Evolutionary conservation across 2,888 invertebrate genomes (phyloP).

Genomic region (Melanostoma mellinum): DNA sequence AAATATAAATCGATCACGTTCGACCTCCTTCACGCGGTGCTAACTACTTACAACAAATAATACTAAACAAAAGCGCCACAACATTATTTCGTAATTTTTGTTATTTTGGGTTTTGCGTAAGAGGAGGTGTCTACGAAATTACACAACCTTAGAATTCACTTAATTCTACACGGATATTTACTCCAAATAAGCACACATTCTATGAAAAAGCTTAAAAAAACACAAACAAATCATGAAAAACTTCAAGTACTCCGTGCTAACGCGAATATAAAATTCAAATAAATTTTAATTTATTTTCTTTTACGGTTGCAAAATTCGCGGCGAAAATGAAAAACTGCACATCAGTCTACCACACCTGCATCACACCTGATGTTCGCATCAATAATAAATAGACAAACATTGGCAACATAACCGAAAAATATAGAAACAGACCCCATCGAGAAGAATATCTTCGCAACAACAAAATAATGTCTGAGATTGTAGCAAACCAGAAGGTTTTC

Average conservation of each 20-base stretch:
- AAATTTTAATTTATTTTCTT: slow-evolving; percentile 7
- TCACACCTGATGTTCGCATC: slow-evolving; percentile 63
- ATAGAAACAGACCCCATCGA: slow-evolving; percentile 37
- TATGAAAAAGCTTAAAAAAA: slow-evolving; percentile 3
- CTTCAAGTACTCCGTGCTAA: slow-evolving; percentile 5
- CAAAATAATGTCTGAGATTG: slow-evolving; percentile 14
- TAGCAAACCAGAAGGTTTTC: slow-evolving; percentile 46
- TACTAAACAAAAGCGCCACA: slow-evolving; percentile 46
- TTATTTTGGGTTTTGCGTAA: not conserved
- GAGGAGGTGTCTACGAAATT: not conserved
- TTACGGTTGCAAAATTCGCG: slow-evolving; percentile 3
- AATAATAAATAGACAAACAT: slow-evolving; percentile 71
- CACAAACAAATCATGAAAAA: not conserved
- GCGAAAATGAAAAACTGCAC: slow-evolving; percentile 51
- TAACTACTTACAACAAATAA: slow-evolving; percentile 61
- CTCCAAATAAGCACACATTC: slow-evolving; percentile 27
- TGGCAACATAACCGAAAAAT: slow-evolving; percentile 68
- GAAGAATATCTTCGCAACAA: slow-evolving; percentile 47
- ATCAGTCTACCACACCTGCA: slow-evolving; percentile 67
- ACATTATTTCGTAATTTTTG: slow-evolving; percentile 28
- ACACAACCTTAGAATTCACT: slow-evolving; percentile 24
- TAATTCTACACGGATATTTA: slow-evolving; percentile 40
- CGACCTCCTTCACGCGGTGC: slow-evolving; percentile 28
- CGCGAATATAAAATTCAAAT: slow-evolving; percentile 3
- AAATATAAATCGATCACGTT: slow-evolving; percentile 28